Base-by-base conservation (phyloP, 2,797 vertebrate genomes). In the Hydrolagus colliei region DNA sequence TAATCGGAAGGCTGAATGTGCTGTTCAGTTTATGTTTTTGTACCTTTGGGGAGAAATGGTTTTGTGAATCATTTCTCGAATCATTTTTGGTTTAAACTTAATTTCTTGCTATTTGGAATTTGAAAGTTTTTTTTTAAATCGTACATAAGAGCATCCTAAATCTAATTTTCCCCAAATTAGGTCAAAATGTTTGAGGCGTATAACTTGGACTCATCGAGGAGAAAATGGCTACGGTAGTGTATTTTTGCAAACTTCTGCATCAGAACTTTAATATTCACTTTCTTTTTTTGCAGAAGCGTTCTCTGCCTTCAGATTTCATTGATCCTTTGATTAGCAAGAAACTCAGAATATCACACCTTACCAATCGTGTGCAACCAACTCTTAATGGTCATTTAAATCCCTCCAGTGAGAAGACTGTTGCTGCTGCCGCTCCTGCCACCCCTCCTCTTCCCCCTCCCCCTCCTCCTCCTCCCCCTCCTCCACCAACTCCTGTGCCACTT, bases 321-420 rank as follows among this genome's bases (percentile, higher is more conserved):
- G 92, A 94, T 89, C 96, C 96, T 59, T 89, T 96, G 91, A 93
- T 95, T 86, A 94, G 90, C 87, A 97, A 97, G 90, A 97, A 96
- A 92, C 91, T 94, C 86, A 94, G 96, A 87, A 96, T 97, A 90
- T 96, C 96, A 89, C 96, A 94, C 90, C 92, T 96, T 88, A 94
- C 87, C 88, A 96, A 89, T 67, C 93, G 95, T 88, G 92, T 93
- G 79, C 92, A 92, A 0, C 90, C 90, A 0, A 88, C 92, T 0
- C 87, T 91, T 68, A 90, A 89, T n/a, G 88, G 88, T 85, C 88
- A 87, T 85, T 88, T 92, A 87, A 89, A 91, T 87, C 20, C 91
- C 89, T 87, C 88, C 90, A 52, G 87, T 88, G 73, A 94, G 91
- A 89, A 94, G 90, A 89, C 89, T 73, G 59, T 90, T 89, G 89